phyloP scores from a whole-genome alignment of 2,113 vertebrate genomes.

The Tapirus terrestris region DNA sequence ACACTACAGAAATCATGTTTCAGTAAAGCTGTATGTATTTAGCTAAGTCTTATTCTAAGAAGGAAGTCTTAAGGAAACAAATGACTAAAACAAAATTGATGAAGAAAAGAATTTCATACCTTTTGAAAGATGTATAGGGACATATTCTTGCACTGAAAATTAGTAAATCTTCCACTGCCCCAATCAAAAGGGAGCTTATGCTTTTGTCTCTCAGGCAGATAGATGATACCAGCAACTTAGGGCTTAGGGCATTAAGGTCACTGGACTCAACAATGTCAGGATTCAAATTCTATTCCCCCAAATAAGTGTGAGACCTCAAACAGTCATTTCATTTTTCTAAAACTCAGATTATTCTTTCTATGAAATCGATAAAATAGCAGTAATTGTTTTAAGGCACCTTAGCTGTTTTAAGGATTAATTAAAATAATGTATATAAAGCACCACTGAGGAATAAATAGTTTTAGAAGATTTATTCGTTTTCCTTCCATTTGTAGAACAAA shows the following conservation, averaged over 20 bases:
- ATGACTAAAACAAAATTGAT: not conserved
- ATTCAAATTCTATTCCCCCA: not conserved
- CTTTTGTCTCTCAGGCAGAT: not conserved
- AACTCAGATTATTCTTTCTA: not conserved
- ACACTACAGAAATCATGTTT: not conserved
- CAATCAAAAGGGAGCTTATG: not conserved
- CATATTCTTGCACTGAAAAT: not conserved
- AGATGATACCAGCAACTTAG: not conserved
- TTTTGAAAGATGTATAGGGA: not conserved
- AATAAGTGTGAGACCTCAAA: not conserved
- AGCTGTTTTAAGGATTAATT: not conserved
- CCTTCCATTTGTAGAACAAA: not conserved
- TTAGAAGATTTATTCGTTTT: not conserved
- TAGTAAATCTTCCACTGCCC: rapidly evolving
- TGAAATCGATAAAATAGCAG: not conserved
- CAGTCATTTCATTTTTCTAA: not conserved
- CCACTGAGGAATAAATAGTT: not conserved
- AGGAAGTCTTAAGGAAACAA: not conserved
- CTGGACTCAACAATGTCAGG: not conserved
- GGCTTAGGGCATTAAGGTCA: not conserved
- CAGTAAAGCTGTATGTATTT: not conserved
- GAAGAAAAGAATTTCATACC: not conserved
- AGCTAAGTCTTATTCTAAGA: not conserved
- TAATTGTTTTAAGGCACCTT: not conserved
- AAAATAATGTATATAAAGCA: not conserved